Evolutionary conservation across 2,797 vertebrate genomes (phyloP), one percentile per base, ranked within the genome.

Genomic region (Muraenolepis orangiensis): DNA sequence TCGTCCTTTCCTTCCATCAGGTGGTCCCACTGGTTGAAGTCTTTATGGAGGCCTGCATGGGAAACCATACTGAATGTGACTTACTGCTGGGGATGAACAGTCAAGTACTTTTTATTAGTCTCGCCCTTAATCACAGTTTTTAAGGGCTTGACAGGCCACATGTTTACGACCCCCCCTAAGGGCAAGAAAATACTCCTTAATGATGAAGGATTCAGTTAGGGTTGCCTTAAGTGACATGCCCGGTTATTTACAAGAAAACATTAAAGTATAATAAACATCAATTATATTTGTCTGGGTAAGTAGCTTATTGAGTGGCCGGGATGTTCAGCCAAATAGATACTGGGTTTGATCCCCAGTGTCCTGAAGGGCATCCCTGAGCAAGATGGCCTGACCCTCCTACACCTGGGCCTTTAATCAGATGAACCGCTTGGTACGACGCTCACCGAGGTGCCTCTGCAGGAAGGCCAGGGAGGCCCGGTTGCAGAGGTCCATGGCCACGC

Each of bases 381-480:
- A 23, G n/a, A 61, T 61, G 6, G 16, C 42, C 42, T 51, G 8
- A 42, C 42, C 42, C 16, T n/a, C 20, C 5, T 51, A n/a, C 20
- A 18, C 46, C 57, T 10, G n/a, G n/a, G n/a, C n/a, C n/a, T 20
- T 11, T 0, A 3, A 61, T 61, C 13, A 61, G 7, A n/a, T 26
- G 57, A n/a, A n/a, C n/a, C n/a, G n/a, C n/a, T n/a, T n/a, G n/a
- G n/a, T n/a, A n/a, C 1, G 6, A 12, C n/a, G 78, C 95, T 95
- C 89, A 98, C 98, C 91, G 26, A 99, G 91, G 78, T 98, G 95
- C 71, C 95, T 94, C 77, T 99, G 97, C 79, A 99, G 91, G 81
- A 99, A 99, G 31, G 98, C 98, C 77, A 99, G 89, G 0, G 96
- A 95, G 36, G 97, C 96, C 76, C 92, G 95, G 85, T 96, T 97